Base-by-base conservation (phyloP, 2,113 vertebrate genomes). In the Orycteropus afer region DNA sequence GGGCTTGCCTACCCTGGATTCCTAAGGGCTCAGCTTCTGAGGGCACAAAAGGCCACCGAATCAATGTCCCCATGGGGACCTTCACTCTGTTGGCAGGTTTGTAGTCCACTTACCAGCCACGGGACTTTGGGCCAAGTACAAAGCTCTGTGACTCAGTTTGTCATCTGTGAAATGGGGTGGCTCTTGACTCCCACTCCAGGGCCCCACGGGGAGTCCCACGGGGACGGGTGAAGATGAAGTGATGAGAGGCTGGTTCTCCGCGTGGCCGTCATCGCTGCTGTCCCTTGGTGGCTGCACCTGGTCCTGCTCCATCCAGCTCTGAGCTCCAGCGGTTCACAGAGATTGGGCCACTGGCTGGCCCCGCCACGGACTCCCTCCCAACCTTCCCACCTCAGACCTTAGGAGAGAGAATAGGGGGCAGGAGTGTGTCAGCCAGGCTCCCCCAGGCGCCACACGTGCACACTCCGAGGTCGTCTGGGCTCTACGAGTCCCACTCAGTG, bases 401-500 rank as follows among this genome's bases (percentile, higher is more conserved):
- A 34, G n/a, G 63, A 53, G 3, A 23, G 63, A 49, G 14, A 7
- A 2, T 3, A 3, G 6, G 4, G 3, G 37, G 55, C 7, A 9
- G 6, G 69, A 2, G 20, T 57, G 45, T 57, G 7, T 25, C 17
- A 25, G 20, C n/a, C 4, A 13, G 42, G n/a, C n/a, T n/a, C n/a
- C n/a, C n/a, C n/a, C n/a, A n/a, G n/a, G n/a, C n/a, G n/a, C n/a
- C n/a, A n/a, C n/a, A n/a, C n/a, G n/a, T n/a, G n/a, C n/a, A n/a
- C n/a, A n/a, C n/a, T n/a, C n/a, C n/a, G n/a, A n/a, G n/a, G n/a
- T n/a, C n/a, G n/a, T n/a, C n/a, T n/a, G n/a, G n/a, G n/a, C n/a
- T n/a, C n/a, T n/a, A n/a, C n/a, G n/a, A 57, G 20, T 20, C 14
- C 13, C 4, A 1, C 5, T 37, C 11, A 29, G 47, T 0, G 1